phyloP scores from a whole-genome alignment of 2,888 invertebrate species.

The Drosophila eohydei region DNA sequence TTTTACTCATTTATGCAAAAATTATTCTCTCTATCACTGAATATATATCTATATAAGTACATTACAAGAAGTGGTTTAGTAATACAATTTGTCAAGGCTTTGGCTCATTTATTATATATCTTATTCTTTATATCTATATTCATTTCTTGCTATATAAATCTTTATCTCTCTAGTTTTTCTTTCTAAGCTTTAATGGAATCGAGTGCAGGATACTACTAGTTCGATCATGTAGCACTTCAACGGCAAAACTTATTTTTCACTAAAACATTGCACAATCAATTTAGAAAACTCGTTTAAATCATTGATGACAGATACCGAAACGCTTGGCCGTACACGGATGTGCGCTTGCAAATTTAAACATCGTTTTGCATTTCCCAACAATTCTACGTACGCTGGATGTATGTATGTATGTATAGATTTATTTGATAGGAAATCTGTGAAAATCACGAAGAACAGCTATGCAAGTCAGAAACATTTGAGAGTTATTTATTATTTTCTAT shows the following conservation, averaged over 20 bases:
- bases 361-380: slow-evolving; percentile 2
- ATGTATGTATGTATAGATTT: slow-evolving; percentile 29
- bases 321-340: slow-evolving; percentile 1
- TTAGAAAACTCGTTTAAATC: slow-evolving; percentile 62
- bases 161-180: neutral
- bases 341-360: slow-evolving; percentile 10
- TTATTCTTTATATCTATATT: neutral
- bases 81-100: no score
- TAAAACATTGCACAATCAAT: slow-evolving; percentile 41
- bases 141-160: no score
- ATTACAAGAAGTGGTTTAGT: no score
- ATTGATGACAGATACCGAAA: slow-evolving; percentile 53
- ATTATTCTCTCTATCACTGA: no score
- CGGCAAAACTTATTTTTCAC: slow-evolving; percentile 6
- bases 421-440: slow-evolving; percentile 43
- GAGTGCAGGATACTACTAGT: neutral
- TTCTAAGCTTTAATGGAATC: neutral
- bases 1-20: no score
- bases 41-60: no score
- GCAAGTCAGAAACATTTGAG: slow-evolving; percentile 22
- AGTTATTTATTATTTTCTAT: slow-evolving; percentile 62
- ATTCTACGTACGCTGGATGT: neutral
- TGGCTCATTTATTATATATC: neutral
- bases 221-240: neutral
- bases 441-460: slow-evolving; percentile 21